A percentile compares a stretch with the other conserved stretches of the same genome.
These are phyloP conservation scores for Apocrypta bakeri DNA, from an alignment of 1,140 invertebrate species.

Conservation along the genomic window DNA sequence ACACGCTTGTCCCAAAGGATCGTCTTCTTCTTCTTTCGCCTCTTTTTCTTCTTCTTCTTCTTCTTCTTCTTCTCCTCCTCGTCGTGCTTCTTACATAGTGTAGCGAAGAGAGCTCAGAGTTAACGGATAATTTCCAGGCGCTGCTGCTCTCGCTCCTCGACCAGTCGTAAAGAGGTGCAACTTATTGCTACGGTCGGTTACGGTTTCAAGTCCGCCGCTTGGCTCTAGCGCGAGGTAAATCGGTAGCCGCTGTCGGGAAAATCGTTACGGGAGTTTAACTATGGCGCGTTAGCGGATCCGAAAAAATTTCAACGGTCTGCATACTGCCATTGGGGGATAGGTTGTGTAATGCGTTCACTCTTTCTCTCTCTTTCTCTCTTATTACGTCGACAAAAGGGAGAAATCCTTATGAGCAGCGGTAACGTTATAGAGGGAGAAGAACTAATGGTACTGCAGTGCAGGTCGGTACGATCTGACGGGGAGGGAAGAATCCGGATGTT, in stretches of 20 bases:
- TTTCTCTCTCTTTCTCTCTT: neutral
- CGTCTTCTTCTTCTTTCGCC: neutral
- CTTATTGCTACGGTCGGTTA: conserved; percentile 34
- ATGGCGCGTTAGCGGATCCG: neutral
- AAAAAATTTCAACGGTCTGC: conserved; percentile 23
- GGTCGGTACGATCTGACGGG: neutral
- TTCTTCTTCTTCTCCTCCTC: conserved; percentile 21
- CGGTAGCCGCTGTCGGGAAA: conserved; percentile 8
- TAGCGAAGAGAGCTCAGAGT: conserved; percentile 5
- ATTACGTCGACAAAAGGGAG: neutral
- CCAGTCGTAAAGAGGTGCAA: conserved; percentile 44
- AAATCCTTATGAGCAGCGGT: neutral
- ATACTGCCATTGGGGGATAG: neutral
- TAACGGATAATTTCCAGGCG: conserved; percentile 47
- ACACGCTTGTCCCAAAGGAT: neutral
- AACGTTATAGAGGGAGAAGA: neutral
- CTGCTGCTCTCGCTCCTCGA: neutral
- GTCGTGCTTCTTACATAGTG: conserved; percentile 21
- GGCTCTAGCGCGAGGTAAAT: neutral
- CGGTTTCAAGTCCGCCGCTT: neutral
- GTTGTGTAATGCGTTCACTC: neutral
- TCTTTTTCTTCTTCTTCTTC: neutral
- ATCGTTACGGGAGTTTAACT: conserved; percentile 40
- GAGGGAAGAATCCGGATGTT: neutral
- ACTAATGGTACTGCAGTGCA: neutral